Conservation (phyloP, 2,113 vertebrate species). For the Chelonoidis abingdonii region DNA sequence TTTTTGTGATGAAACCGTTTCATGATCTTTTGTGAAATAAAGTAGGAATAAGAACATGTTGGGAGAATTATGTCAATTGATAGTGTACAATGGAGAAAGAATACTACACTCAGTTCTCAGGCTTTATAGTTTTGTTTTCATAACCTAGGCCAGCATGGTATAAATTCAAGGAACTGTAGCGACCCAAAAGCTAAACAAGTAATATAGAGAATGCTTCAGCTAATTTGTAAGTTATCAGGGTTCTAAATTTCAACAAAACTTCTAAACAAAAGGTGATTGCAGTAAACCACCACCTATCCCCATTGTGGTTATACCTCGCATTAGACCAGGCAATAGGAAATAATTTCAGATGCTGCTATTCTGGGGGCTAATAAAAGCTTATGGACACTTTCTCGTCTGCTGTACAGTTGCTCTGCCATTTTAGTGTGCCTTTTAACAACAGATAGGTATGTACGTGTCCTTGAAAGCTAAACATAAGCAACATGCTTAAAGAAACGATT, state of each 20-base stretch:
- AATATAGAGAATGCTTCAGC: neutral
- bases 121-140: neutral
- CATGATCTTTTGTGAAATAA: fast-evolving
- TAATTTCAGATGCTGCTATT: neutral
- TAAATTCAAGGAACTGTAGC: neutral
- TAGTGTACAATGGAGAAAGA: fast-evolving
- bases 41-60: fast-evolving
- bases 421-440: neutral
- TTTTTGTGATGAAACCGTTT: neutral
- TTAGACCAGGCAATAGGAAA: neutral
- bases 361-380: neutral
- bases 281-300: neutral
- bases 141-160: neutral
- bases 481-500: neutral
- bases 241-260: neutral
- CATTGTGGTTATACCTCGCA: neutral
- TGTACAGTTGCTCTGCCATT: neutral
- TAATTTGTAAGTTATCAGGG: neutral
- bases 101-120: fast-evolving
- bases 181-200: neutral
- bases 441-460: neutral
- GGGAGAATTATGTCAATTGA: fast-evolving
- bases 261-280: neutral
- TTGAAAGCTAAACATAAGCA: neutral
- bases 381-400: neutral